Base-by-base conservation (phyloP, 2,888 invertebrate genomes). In the Eristalinus sepulchralis region DNA sequence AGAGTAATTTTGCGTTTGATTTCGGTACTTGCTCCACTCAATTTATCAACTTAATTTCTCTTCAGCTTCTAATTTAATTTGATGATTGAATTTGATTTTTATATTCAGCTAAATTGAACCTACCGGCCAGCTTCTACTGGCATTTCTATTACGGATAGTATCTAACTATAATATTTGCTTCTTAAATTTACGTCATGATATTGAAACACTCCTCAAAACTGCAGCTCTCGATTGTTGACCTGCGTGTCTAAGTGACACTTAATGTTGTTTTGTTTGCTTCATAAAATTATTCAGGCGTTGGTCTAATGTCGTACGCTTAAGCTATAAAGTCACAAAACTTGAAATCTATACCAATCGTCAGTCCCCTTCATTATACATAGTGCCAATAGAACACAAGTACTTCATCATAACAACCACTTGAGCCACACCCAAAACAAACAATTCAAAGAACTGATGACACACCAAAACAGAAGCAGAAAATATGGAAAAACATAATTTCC, bases 371-470 rank as follows among this genome's bases (percentile, higher is more conserved):
- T n/a, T n/a, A n/a, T n/a, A n/a, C n/a, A n/a, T n/a, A n/a, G n/a
- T n/a, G n/a, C n/a, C n/a, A 3, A 8, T n/a, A 57, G 63, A 73
- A 17, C 47, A n/a, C 47, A 47, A 47, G 47, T 47, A 47, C 17
- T 47, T 67, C 70, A 77, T 64, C 63, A 55, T 59, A 66, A 82
- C 85, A 60, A 81, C 84, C 76, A 84, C 79, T 82, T 73, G 53
- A 75, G 86, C 78, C 86, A 82, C 86, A 75, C 86, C 86, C 82
- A 70, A 86, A 86, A 86, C 73, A 86, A 82, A 82, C 64, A 64
- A 24, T 3, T 11, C 57, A 22, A 57, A 24, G 57, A 24, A 63
- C 47, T 47, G 47, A 47, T 47, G 47, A 47, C 47, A 47, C 47
- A 47, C 17, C n/a, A 17, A 47, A 47, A 47, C 8, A 8, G 47